Conservation (phyloP, 2,797 vertebrate genomes). For the Paramormyrops hopkinsi region DNA sequence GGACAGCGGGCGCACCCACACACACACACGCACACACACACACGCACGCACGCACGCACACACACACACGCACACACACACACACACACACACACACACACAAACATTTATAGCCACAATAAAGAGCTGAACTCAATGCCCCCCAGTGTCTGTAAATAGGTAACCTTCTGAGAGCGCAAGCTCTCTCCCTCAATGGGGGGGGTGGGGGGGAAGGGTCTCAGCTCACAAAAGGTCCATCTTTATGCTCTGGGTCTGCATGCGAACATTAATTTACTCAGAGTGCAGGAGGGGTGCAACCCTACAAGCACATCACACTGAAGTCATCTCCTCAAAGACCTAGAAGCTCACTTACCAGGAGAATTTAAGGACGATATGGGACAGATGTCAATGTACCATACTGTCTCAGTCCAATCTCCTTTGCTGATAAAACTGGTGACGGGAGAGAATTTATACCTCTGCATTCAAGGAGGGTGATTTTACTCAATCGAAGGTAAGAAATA, state of each 20-base stretch:
- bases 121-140: neutral
- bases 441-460: neutral
- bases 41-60: neutral
- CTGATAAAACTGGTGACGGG: neutral
- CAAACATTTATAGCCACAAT: neutral
- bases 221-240: neutral
- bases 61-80: too few relatives aligned
- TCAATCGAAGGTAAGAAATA: neutral
- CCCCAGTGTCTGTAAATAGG: neutral
- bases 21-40: neutral
- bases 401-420: neutral
- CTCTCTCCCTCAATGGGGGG: neutral
- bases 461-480: neutral
- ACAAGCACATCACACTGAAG: neutral
- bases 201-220: neutral
- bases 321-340: neutral
- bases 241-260: neutral
- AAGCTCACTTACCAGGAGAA: neutral
- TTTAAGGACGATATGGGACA: neutral
- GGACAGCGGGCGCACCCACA: neutral
- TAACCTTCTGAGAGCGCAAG: neutral
- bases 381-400: neutral
- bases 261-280: neutral
- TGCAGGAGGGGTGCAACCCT: neutral
- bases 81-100: neutral